Evolutionary conservation across 2,113 vertebrate genomes (phyloP).

Genomic region (Vulpes lagopus): DNA sequence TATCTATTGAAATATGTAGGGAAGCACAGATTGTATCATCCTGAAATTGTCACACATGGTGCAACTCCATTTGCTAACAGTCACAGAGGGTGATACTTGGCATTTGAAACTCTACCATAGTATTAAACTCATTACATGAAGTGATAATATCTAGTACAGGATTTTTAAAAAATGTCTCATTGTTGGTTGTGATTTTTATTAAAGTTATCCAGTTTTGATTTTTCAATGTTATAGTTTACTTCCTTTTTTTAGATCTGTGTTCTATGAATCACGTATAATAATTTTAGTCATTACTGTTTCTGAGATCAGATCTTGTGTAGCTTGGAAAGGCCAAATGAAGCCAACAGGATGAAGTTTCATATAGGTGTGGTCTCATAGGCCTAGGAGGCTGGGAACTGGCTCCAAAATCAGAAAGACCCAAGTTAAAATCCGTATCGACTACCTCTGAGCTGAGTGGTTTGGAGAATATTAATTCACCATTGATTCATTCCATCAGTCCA

Average conservation of each 20-base stretch:
- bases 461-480: not conserved
- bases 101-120: constrained; percentile 59
- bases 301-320: not conserved
- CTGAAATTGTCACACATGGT: constrained; percentile 70
- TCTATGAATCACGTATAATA: not conserved
- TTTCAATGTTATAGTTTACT: constrained; percentile 28
- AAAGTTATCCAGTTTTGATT: constrained; percentile 12
- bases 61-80: constrained; percentile 73
- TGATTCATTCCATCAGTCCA: not conserved
- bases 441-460: not conserved
- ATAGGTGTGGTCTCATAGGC: not conserved
- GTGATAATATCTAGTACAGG: constrained; percentile 17
- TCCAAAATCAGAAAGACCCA: not conserved
- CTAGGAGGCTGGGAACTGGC: not conserved
- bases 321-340: not conserved
- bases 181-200: constrained; percentile 56
- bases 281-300: not conserved
- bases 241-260: constrained; percentile 30
- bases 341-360: not conserved
- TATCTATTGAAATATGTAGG: constrained; percentile 61
- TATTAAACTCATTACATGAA: constrained; percentile 69
- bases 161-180: constrained; percentile 10
- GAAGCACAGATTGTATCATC: constrained; percentile 67
- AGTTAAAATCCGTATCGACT: not conserved
- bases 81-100: constrained; percentile 56